These are phyloP conservation scores for Drosophila sproati DNA, from an alignment of 1,140 invertebrate genomes.

Conservation along the genomic window DNA sequence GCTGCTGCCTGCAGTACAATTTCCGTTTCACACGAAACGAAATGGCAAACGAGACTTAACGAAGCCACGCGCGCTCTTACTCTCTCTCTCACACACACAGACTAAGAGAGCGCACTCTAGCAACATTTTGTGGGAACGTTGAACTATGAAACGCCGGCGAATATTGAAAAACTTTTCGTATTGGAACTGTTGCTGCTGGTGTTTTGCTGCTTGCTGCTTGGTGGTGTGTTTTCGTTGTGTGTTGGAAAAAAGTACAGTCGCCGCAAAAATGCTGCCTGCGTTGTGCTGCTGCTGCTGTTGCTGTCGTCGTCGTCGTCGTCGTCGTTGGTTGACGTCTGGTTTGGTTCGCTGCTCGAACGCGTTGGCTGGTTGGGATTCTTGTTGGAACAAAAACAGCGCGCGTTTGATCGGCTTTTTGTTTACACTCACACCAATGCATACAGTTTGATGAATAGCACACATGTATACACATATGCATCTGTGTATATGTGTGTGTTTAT, in stretches of 20 bases:
- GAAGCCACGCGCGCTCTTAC: conserved; percentile 25
- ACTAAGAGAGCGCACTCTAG: conserved; percentile 51
- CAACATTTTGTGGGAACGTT: conserved; percentile 70
- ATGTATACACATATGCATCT: conserved; percentile 6
- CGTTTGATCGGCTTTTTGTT: conserved; percentile 75
- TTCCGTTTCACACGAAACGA: conserved; percentile 68
- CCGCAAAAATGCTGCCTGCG: conserved; percentile 68
- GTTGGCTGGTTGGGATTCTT: conserved; percentile 72
- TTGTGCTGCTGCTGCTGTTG: conserved; percentile 44
- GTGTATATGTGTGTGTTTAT: conserved; percentile 50
- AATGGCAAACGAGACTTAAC: conserved; percentile 48
- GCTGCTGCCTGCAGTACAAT: conserved; percentile 44
- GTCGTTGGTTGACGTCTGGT: conserved; percentile 47
- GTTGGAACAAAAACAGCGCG: conserved; percentile 62
- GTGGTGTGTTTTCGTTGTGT: conserved; percentile 58
- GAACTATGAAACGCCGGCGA: conserved; percentile 63
- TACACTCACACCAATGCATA: conserved; percentile 35
- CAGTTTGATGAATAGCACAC: not conserved
- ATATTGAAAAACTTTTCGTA: conserved; percentile 81
- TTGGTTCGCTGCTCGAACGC: conserved; percentile 54
- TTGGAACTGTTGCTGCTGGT: conserved; percentile 79
- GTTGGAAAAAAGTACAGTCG: conserved; percentile 82
- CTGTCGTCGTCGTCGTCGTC: not conserved
- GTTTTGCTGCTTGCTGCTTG: conserved; percentile 35
- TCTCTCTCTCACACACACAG: conserved; percentile 27